phyloP scores from a whole-genome alignment of 23 tunicate genomes.

The Aplidium turbinatum region DNA sequence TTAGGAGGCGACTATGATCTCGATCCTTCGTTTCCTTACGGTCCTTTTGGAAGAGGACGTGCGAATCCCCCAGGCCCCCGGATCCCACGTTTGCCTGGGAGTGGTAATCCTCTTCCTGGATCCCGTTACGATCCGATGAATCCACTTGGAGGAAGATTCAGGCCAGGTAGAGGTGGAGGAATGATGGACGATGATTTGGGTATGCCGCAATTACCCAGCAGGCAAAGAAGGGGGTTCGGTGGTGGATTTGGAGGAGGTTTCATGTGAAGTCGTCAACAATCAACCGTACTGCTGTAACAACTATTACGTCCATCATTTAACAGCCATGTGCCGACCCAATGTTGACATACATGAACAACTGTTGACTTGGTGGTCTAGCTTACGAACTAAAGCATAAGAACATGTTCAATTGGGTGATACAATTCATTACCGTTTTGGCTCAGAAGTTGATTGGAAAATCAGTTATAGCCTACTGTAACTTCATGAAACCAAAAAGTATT shows the following conservation, averaged over 20 bases:
- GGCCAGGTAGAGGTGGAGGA: constrained; percentile 81
- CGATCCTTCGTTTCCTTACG: constrained; percentile 84
- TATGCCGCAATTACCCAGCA: neutral
- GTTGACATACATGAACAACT: too few relatives aligned
- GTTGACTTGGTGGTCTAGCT: too few relatives aligned
- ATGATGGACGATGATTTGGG: constrained; percentile 76
- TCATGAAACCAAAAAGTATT: too few relatives aligned
- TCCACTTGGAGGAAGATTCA: constrained; percentile 65
- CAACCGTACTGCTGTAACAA: too few relatives aligned
- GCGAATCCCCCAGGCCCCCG: constrained; percentile 21
- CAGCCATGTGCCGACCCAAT: too few relatives aligned
- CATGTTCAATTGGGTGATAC: too few relatives aligned
- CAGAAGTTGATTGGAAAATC: too few relatives aligned
- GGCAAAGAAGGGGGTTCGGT: neutral
- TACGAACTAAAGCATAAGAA: too few relatives aligned
- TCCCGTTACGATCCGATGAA: constrained; percentile 84
- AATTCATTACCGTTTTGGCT: too few relatives aligned
- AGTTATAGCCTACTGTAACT: too few relatives aligned
- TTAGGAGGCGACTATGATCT: constrained; percentile 89
- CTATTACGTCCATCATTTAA: too few relatives aligned
- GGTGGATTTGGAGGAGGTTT: constrained; percentile 37
- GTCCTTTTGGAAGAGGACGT: constrained; percentile 60
- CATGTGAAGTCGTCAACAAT: constrained; percentile 6
- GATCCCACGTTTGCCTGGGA: constrained; percentile 38
- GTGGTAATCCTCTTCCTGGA: constrained; percentile 86